Base-by-base conservation (phyloP, 2,113 vertebrate genomes). In the Platysternon megacephalum region DNA sequence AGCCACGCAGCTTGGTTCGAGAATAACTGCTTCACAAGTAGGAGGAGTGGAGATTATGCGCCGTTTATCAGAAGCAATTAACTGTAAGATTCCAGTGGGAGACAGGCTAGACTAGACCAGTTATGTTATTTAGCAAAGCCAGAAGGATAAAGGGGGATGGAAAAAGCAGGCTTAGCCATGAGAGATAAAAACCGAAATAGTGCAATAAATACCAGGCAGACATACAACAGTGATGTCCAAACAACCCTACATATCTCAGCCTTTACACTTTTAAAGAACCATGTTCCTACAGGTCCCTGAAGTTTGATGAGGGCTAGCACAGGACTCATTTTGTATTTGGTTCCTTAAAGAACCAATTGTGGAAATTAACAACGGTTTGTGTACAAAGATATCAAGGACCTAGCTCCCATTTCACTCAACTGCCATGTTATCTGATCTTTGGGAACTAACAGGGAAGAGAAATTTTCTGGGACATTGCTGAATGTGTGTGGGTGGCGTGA, bases 11-110 rank as follows among this genome's bases (percentile, higher is more conserved):
- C 81, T 56, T 55, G 6, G 8, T 84, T 83, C 49, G 8, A 87
- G 13, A 79, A 12, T 68, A 83, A 81, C 21, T 55, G 88, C 5
- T 53, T 3, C 82, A 51, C 21, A 68, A 90, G 51, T 53, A 90
- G 39, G 9, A 76, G 68, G 68, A 74, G 16, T 21, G 10, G 21
- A 95, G 87, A 4, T 13, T 17, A 11, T 1, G 4, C 10, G n/a
- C 4, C 46, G 3, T 85, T 90, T 89, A 32, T 90, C 58, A 92
- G 88, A 87, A 91, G n/a, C 35, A 93, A 19, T 82, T 87, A 95
- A 87, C 9, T n/a, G 53, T 55, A 39, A 42, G 4, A 21, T 84
- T 58, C 90, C 19, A 17, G 79, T 39, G 28, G 26, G 7, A 82
- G 6, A 4, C n/a, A 35, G 5, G 17, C 32, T 65, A 51, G 32